A percentile compares a stretch with the other conserved stretches of the same genome.
phyloP scores from a whole-genome alignment of 30 jellyfish, hydroid and myxozoan genomes.

The Pelagia noctiluca region DNA sequence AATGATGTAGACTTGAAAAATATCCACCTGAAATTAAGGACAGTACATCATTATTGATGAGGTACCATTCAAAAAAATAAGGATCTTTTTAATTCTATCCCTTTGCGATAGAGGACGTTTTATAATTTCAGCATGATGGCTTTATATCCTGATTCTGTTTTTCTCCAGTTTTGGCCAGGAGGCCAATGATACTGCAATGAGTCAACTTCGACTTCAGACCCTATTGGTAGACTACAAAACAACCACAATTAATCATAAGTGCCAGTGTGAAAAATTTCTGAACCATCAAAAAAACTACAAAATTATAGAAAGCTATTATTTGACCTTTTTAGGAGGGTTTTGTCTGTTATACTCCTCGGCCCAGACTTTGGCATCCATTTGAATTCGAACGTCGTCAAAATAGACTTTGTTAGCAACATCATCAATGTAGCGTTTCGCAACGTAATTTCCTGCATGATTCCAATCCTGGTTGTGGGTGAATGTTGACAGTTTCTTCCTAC shows the following conservation, averaged over 20 bases:
- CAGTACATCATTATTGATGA: not conserved
- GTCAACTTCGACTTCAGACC: too few species aligned
- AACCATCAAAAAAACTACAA: too few species aligned
- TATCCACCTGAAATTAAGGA: constrained; percentile 78
- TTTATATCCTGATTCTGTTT: too few species aligned
- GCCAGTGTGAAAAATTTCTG: too few species aligned
- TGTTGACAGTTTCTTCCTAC: constrained; percentile 91
- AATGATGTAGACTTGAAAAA: constrained; percentile 86
- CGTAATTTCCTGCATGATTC: constrained; percentile 91
- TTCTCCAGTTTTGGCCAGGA: too few species aligned
- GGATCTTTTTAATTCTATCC: too few species aligned
- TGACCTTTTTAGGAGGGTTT: constrained; percentile 97
- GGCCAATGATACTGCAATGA: too few species aligned
- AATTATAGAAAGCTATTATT: not conserved
- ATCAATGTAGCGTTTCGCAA: constrained; percentile 87
- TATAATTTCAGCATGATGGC: too few species aligned
- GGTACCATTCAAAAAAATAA: too few species aligned
- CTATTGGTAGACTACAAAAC: too few species aligned
- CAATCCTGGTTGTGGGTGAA: constrained; percentile 84
- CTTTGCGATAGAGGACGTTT: too few species aligned
- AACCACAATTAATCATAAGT: too few species aligned
- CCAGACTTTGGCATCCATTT: constrained; percentile 99
- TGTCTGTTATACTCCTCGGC: constrained; percentile 95
- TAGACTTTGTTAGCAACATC: constrained; percentile 80
- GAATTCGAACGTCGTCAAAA: constrained; percentile 95